These are phyloP conservation scores for Drosophila sturtevanti DNA, from an alignment of 1,140 invertebrate genomes.

Conservation along the genomic window DNA sequence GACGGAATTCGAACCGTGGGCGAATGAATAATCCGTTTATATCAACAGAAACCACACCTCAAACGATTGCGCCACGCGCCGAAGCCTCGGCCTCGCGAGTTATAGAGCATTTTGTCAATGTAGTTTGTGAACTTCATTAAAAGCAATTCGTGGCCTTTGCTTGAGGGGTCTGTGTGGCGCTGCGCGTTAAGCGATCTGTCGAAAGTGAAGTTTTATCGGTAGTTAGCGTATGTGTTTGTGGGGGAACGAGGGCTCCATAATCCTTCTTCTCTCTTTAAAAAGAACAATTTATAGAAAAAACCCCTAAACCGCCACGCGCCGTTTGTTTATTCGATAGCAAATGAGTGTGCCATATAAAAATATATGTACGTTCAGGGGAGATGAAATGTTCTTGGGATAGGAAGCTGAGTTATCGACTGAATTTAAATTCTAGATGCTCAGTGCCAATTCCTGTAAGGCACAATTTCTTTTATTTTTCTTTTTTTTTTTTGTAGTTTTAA, in stretches of 20 bases:
- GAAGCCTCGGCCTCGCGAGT: too few relatives aligned
- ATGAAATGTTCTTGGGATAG: not conserved
- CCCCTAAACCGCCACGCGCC: constrained; percentile 1
- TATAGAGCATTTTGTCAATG: not conserved
- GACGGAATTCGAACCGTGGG: too few relatives aligned
- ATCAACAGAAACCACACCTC: too few relatives aligned
- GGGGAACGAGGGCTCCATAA: not conserved
- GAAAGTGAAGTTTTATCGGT: not conserved
- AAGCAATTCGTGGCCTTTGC: not conserved
- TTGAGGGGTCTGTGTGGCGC: not conserved
- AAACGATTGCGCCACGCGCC: too few relatives aligned
- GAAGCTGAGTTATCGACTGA: not conserved
- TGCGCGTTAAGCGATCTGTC: not conserved
- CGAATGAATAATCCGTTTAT: too few relatives aligned
- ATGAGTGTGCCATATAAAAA: not conserved
- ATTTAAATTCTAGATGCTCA: constrained; percentile 3
- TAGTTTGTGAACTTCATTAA: not conserved
- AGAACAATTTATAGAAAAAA: not conserved
- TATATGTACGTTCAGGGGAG: constrained; percentile 1
- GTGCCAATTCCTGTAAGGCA: not conserved
- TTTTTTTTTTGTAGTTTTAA: not conserved
- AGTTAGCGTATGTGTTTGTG: not conserved
- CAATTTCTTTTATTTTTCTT: not conserved
- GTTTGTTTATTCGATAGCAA: not conserved
- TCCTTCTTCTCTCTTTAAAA: not conserved